A percentile compares a stretch with the other conserved stretches of the same genome.
phyloP scores from a whole-genome alignment of 1,140 invertebrate genomes.

The Bradysia coprophila region DNA sequence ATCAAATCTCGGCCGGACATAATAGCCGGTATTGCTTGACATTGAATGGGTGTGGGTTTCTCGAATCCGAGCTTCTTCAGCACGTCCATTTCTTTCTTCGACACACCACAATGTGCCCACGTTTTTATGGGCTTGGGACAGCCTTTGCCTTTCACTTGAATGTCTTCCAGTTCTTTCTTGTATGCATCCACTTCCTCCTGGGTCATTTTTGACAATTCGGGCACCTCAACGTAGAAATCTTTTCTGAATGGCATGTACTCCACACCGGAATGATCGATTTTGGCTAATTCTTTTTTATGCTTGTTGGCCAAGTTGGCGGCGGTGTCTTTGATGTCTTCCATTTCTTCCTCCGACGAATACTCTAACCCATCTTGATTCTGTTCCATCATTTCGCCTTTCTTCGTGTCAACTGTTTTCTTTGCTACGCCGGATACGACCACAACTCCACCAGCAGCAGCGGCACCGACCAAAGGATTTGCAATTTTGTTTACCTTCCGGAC shows the following conservation, averaged over 20 bases:
- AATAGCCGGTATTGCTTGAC: conserved; percentile 96
- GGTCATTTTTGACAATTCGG: conserved; percentile 73
- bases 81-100: conserved; percentile 88
- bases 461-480: conserved; percentile 20
- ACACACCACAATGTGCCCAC: conserved; percentile 98
- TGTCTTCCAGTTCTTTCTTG: conserved; percentile 67
- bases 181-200: conserved; percentile 73
- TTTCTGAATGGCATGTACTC: conserved; percentile 84
- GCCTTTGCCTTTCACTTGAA: conserved; percentile 66
- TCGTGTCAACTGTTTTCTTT: conserved; percentile 61
- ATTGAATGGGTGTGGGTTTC: conserved; percentile 97
- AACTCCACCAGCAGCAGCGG: conserved; percentile 28
- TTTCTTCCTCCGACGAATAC: conserved; percentile 94
- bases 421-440: conserved; percentile 80
- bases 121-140: conserved; percentile 90
- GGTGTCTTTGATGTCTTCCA: conserved; percentile 82
- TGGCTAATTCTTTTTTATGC: conserved; percentile 75
- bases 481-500: conserved; percentile 79
- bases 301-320: conserved; percentile 76
- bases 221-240: conserved; percentile 87
- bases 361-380: conserved; percentile 94
- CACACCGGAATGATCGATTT: conserved; percentile 70
- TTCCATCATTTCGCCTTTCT: conserved; percentile 84
- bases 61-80: conserved; percentile 86
- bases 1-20: conserved; percentile 96